phyloP scores from a whole-genome alignment of 1,140 invertebrate genomes.

The Anthonomus grandis region DNA sequence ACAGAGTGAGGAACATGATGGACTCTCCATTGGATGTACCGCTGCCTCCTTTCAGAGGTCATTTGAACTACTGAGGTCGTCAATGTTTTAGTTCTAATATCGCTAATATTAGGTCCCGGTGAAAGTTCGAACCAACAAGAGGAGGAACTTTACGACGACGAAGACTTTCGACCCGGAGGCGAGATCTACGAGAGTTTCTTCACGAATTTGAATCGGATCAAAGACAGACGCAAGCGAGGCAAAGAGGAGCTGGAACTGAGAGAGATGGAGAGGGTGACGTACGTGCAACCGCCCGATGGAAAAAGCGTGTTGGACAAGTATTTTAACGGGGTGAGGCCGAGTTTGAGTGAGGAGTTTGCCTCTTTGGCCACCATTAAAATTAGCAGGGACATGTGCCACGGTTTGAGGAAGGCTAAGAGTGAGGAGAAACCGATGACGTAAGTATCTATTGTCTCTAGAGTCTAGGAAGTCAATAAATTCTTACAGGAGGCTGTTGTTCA shows the following conservation, averaged over 20 bases:
- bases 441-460: not conserved
- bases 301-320: slow-evolving; percentile 8
- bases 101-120: slow-evolving; percentile 24
- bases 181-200: slow-evolving; percentile 22
- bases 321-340: slow-evolving; percentile 4
- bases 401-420: slow-evolving; percentile 16
- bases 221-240: not conserved
- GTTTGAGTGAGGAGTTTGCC: slow-evolving; percentile 20
- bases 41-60: slow-evolving; percentile 20
- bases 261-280: not conserved
- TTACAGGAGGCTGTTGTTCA: slow-evolving; percentile 15
- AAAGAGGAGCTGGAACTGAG: not conserved
- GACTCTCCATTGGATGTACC: slow-evolving; percentile 13
- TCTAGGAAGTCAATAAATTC: not conserved
- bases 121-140: slow-evolving; percentile 4
- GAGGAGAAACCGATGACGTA: slow-evolving; percentile 18
- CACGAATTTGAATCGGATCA: slow-evolving; percentile 12
- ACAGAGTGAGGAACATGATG: not conserved
- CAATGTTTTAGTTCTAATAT: too few species aligned
- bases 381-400: slow-evolving; percentile 20
- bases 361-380: slow-evolving; percentile 27
- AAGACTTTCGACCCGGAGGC: slow-evolving; percentile 21
- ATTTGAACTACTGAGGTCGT: not conserved
- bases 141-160: slow-evolving; percentile 2
- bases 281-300: slow-evolving; percentile 1